phyloP scores from a whole-genome alignment of 2,113 vertebrate genomes.

The Malurus melanocephalus region DNA sequence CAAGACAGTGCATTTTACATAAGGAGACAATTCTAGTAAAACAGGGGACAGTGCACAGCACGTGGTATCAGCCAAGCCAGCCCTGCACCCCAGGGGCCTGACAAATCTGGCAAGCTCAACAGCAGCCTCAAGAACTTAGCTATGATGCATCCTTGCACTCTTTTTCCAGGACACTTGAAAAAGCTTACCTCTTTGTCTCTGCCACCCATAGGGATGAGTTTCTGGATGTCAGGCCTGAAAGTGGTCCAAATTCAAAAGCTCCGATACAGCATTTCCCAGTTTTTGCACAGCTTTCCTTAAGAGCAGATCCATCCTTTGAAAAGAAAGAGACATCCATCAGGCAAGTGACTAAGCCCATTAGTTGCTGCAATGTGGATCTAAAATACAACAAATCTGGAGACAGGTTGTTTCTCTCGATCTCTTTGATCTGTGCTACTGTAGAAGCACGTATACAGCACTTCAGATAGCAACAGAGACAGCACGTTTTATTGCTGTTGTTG shows the following conservation, averaged over 20 bases:
- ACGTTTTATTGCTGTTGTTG: background rate
- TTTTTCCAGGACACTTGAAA: background rate
- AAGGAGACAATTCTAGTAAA: background rate
- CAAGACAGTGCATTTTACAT: background rate
- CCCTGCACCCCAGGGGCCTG: background rate
- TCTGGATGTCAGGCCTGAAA: slow-evolving; percentile 12
- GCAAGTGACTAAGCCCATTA: background rate
- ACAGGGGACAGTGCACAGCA: accelerated
- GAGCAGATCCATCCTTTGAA: slow-evolving; percentile 20
- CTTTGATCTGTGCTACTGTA: background rate
- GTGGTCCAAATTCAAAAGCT: background rate
- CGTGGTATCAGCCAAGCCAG: background rate
- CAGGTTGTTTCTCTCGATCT: background rate
- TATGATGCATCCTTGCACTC: background rate
- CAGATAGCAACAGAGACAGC: background rate
- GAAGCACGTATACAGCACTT: background rate
- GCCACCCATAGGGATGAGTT: slow-evolving; percentile 14
- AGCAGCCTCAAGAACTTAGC: background rate
- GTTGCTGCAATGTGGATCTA: background rate
- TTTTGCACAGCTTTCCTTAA: slow-evolving; percentile 3
- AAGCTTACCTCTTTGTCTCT: slow-evolving; percentile 45
- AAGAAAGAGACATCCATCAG: background rate
- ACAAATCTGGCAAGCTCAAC: background rate
- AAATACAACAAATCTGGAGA: background rate
- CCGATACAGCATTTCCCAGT: background rate